Evolutionary conservation across 2,113 vertebrate species (phyloP), one percentile per base, ranked within the genome.

Genomic region (Oryzias celebensis): DNA sequence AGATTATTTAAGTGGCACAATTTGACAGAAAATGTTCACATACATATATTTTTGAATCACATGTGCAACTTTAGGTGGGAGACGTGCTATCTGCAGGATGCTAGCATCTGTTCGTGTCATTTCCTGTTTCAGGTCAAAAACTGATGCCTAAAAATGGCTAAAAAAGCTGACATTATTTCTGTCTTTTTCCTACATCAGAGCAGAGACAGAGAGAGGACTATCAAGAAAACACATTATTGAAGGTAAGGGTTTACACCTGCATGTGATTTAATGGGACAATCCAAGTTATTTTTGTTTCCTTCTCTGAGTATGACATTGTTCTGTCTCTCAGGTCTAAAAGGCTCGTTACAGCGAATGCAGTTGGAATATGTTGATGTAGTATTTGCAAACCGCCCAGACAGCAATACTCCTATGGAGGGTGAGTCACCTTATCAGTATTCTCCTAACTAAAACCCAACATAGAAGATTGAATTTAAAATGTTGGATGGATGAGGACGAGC

Each of bases 331-430:
- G 97, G 97, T 72, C 87, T 99, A 4, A 97, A 97, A 75, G 96
- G 94, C 31, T 99, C 96, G 45, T 92, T 98, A 17, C 96, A 98
- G 87, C 93, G 96, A 82, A 92, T 99, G 91, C 97, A 99, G 89
- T 72, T 99, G 62, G 96, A 98, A 58, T 98, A 99, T 0, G 97
- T 98, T 66, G 97, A 99, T 1, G 97, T 99, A 0, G 96, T 99
- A 62, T 99, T 99, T 8, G 97, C 97, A 72, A 99, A 99, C 82
- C 92, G 97, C 1, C 97, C 97, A 0, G 97, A 99, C 87, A 95
- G 90, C 77, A 99, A 99, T 68, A 98, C 97, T 4, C 97, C 97
- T 17, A 99, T 99, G 97, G 97, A 99, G 93, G 97, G 97, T 98
- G 36, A 93, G 95, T 91, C 68, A 31, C 4, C 43, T 50, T 43